These are phyloP conservation scores for Lordiphosa clarofinis DNA, from an alignment of 1,140 invertebrate genomes.

Conservation along the genomic window DNA sequence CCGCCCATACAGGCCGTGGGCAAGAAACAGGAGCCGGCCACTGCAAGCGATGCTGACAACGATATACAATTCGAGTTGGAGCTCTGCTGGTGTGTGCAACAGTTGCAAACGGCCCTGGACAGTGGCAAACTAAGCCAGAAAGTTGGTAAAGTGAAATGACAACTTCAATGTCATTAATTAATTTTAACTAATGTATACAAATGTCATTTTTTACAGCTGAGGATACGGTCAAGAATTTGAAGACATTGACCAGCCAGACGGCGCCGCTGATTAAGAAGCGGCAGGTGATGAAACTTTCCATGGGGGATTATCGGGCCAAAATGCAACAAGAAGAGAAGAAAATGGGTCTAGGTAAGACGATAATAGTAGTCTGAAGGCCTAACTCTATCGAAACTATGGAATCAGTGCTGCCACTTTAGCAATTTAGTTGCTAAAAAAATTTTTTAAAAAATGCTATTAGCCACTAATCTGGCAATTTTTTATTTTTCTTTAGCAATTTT, in stretches of 20 bases:
- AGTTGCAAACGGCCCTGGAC: slow-evolving; percentile 82
- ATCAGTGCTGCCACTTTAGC: no score
- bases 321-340: slow-evolving; percentile 88
- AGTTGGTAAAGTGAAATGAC: slow-evolving; percentile 69
- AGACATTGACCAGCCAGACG: slow-evolving; percentile 84
- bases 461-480: no score
- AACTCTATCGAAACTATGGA: no score
- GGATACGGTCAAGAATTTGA: slow-evolving; percentile 83
- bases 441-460: no score
- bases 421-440: no score
- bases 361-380: no score
- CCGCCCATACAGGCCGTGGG: slow-evolving; percentile 44
- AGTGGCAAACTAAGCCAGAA: slow-evolving; percentile 84
- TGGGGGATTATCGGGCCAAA: slow-evolving; percentile 87
- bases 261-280: slow-evolving; percentile 85
- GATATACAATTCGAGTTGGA: slow-evolving; percentile 87
- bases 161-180: no score
- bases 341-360: slow-evolving; percentile 78
- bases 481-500: no score
- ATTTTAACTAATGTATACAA: no score
- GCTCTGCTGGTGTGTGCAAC: slow-evolving; percentile 88
- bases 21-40: slow-evolving; percentile 14
- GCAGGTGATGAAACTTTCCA: slow-evolving; percentile 86
- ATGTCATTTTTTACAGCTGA: slow-evolving; percentile 79
- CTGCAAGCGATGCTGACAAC: slow-evolving; percentile 78